phyloP scores from a whole-genome alignment of 23 tunicate species.

The Halocynthia aurantium region DNA sequence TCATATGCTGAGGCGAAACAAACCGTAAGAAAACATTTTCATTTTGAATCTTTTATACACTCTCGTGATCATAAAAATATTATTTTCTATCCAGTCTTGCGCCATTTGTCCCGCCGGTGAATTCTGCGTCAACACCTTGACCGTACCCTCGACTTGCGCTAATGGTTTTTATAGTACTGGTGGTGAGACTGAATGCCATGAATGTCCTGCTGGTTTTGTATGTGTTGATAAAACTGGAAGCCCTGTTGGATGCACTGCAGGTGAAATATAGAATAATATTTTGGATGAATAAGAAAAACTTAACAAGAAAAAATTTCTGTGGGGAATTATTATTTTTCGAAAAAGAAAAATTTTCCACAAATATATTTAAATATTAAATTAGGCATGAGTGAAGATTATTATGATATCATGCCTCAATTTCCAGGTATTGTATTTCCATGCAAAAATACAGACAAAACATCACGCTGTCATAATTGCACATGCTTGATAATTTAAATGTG shows the following conservation, averaged over 20 bases:
- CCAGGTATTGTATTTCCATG: no score
- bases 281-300: background rate
- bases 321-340: no score
- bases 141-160: slow-evolving; percentile 23
- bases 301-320: no score
- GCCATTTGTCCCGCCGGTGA: slow-evolving; percentile 83
- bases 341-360: background rate
- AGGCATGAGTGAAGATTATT: background rate
- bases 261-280: slow-evolving; percentile 26
- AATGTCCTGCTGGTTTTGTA: slow-evolving; percentile 84
- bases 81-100: slow-evolving; percentile 39
- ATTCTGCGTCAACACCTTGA: slow-evolving; percentile 23
- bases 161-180: slow-evolving; percentile 60
- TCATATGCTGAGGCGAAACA: slow-evolving; percentile 38
- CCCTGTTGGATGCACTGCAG: slow-evolving; percentile 51
- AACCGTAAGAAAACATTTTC: slow-evolving; percentile 24
- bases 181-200: slow-evolving; percentile 44
- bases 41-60: background rate
- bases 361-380: background rate
- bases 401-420: background rate
- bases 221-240: slow-evolving; percentile 30
- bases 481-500: no score
- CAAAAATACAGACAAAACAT: no score
- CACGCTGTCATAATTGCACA: no score
- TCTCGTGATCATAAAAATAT: background rate